A percentile compares a stretch with the other conserved stretches of the same genome.
These are phyloP conservation scores for Spialia ferax DNA, from an alignment of 2,888 invertebrate genomes.

Conservation along the genomic window DNA sequence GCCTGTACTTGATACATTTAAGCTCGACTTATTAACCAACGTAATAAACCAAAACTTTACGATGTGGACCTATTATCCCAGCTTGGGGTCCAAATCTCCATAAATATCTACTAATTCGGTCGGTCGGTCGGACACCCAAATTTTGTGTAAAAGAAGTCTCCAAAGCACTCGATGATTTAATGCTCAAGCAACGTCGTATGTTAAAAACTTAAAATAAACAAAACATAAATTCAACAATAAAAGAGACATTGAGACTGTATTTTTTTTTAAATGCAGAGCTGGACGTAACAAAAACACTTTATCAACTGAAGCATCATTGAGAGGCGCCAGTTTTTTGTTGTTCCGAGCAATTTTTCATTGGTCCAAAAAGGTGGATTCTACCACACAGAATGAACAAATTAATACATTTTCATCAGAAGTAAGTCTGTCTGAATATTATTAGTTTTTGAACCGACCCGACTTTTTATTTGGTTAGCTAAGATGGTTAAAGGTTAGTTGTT, in stretches of 20 bases:
- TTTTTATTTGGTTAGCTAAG: not conserved
- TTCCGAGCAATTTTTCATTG: conserved; percentile 20
- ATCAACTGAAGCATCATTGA: conserved; percentile 42
- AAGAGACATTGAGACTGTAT: conserved; percentile 37
- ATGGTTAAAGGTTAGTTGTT: too few relatives aligned
- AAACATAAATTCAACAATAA: conserved; percentile 15
- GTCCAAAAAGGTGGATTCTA: conserved; percentile 10
- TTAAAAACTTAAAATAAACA: conserved; percentile 14
- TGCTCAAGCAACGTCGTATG: conserved; percentile 7
- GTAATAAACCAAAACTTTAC: too few relatives aligned
- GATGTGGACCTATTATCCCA: too few relatives aligned
- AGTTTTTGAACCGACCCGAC: not conserved
- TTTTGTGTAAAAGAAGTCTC: too few relatives aligned
- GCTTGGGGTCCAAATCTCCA: too few relatives aligned
- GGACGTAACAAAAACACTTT: conserved; percentile 40
- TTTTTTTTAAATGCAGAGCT: conserved; percentile 36
- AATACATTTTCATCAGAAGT: not conserved
- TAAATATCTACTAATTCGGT: too few relatives aligned
- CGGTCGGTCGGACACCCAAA: too few relatives aligned
- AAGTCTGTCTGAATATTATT: not conserved
- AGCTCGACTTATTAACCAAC: too few relatives aligned
- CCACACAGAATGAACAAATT: conserved; percentile 1
- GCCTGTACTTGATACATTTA: too few relatives aligned
- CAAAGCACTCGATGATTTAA: conserved; percentile 13
- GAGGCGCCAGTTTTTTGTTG: conserved; percentile 25